These are phyloP conservation scores for Acanthococcus lagerstroemiae DNA, from an alignment of 2,888 invertebrate species.

Conservation along the genomic window DNA sequence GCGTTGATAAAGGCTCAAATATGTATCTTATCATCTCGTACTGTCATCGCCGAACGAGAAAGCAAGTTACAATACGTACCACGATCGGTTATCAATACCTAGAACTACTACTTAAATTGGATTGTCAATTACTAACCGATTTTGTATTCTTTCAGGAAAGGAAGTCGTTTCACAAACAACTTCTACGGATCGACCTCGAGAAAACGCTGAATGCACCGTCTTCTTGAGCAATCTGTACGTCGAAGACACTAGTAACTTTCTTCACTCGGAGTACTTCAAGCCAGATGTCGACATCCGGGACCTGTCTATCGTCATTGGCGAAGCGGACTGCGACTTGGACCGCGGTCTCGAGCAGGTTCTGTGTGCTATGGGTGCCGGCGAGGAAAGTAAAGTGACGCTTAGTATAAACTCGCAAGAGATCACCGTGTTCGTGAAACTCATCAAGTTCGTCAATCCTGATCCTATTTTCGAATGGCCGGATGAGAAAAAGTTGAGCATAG, in stretches of 20 bases:
- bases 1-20: too few species aligned
- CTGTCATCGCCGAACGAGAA: too few species aligned
- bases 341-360: slow-evolving; percentile 39
- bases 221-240: slow-evolving; percentile 23
- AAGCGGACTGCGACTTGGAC: slow-evolving; percentile 39
- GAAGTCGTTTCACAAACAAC: slow-evolving; percentile 5
- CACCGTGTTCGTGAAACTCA: slow-evolving; percentile 31
- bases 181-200: slow-evolving; percentile 7
- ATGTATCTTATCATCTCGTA: too few species aligned
- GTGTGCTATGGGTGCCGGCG: slow-evolving; percentile 37
- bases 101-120: too few species aligned
- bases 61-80: too few species aligned
- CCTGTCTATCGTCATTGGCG: slow-evolving; percentile 35
- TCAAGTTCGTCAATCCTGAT: slow-evolving; percentile 33
- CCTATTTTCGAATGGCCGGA: slow-evolving; percentile 50
- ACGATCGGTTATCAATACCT: too few species aligned
- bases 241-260: slow-evolving; percentile 19
- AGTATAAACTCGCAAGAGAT: slow-evolving; percentile 18
- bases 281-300: slow-evolving; percentile 17
- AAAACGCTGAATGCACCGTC: slow-evolving; percentile 14
- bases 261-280: slow-evolving; percentile 25
- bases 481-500: slow-evolving; percentile 46
- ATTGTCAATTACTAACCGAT: too few species aligned
- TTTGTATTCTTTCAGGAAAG: slow-evolving; percentile 1
- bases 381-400: slow-evolving; percentile 33